Base-by-base conservation (phyloP, 2,888 invertebrate species). In the Biston stratarius region DNA sequence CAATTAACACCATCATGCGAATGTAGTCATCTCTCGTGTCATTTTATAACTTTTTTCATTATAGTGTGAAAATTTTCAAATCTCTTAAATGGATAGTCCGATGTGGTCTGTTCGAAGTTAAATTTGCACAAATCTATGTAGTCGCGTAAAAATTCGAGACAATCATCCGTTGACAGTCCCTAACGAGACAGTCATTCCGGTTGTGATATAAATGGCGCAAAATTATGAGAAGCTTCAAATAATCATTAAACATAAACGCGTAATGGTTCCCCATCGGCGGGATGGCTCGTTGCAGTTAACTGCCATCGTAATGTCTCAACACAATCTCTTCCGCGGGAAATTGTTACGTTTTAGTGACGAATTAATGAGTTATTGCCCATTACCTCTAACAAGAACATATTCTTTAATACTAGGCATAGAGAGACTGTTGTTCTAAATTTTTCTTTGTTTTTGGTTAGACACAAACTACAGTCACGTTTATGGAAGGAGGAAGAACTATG, bases 221-320 rank as follows among this genome's bases (percentile, higher is more conserved):
- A 89, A 89, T 92, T 91, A 92, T 87, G 88, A 86, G 86, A 79
- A 85, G 86, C 86, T 91, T 89, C 86, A 89, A 91, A 91, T 90
- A 90, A 91, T 88, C 90, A 91, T 92, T 91, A 91, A 90, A 90
- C 89, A 90, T 91, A 91, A 92, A 90, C 88, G 87, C 83, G 84
- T 88, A 92, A 92, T 88, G 90, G 90, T 88, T 89, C 87, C 89
- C 89, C 88, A 89, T 92, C 87, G 83, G 84, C 89, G 87, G 89
- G 89, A 91, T 90, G 83, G 90, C 88, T 86, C 87, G 80, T 86
- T 83, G 80, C 87, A 88, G 88, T 90, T 91, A 91, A 92, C 85
- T 87, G 86, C 87, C 85, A 76, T 81, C 78, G 87, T 90, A 86
- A 91, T 88, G 89, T 88, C 88, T 88, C 87, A 85, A 88, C 89